Evolutionary conservation across 2,888 invertebrate species (phyloP), one percentile per base, ranked within the genome.

Genomic region (Callyntrura sp.): DNA sequence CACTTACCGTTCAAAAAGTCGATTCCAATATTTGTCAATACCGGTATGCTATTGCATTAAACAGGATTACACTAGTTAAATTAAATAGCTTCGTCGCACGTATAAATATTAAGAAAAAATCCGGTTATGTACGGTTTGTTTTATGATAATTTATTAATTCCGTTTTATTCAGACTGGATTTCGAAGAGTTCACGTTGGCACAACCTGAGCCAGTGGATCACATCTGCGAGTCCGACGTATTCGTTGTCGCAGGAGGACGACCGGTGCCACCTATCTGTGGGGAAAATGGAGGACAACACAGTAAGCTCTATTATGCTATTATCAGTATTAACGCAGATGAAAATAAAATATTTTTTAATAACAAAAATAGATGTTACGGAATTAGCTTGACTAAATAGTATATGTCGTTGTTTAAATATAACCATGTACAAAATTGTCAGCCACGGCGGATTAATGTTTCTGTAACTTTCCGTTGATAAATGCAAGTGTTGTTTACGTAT

Each of bases 241-340:
- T 93, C 83, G 92, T 92, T 11, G 93, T 94, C n/a, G 91, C 93
- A n/a, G 94, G 93, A 43, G 93, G 93, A 17, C 90, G 93, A 17
- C 93, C 92, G 4, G 93, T 94, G 25, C 94, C 94, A 6, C 87
- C 91, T 8, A 93, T 94, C 85, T 94, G 94, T 84, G 94, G 94
- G 14, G 93, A 94, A 68, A 94, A 94, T 85, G 88, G 90, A 45
- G 93, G 93, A 20, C 94, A 94, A 88, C 94, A 94, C 82, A 93
- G 94, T 94, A 92, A 92, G 92, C 88, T n/a, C n/a, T n/a, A n/a
- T n/a, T n/a, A 11, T 60, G 5, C 20, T 45, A 45, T 45, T 11
- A 45, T n/a, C n/a, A n/a, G n/a, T n/a, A n/a, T n/a, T n/a, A n/a
- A n/a, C n/a, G n/a, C 51, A 25, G 28, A 25, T 65, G 23, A 23